phyloP scores from a whole-genome alignment of 2,888 invertebrate species.

The Drosophila anceps region DNA sequence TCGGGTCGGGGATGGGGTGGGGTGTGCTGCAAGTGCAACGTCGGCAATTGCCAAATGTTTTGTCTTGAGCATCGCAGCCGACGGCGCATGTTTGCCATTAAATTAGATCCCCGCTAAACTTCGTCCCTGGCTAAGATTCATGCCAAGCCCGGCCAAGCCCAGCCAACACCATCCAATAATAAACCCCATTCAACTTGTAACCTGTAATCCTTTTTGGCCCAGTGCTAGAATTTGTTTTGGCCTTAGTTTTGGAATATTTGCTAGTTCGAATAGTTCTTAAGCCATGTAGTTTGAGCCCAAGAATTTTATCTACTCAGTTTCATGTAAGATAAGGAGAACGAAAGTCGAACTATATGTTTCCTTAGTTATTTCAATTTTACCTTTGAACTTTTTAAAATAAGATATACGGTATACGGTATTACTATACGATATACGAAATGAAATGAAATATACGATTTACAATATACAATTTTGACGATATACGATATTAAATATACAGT shows the following conservation, averaged over 20 bases:
- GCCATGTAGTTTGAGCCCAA: background rate
- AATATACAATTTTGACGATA: no score
- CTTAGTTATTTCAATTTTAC: background rate
- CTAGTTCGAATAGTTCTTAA: background rate
- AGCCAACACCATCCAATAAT: background rate
- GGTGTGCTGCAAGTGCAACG: constrained; percentile 19
- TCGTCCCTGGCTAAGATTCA: background rate
- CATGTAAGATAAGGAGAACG: background rate
- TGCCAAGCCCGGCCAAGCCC: background rate
- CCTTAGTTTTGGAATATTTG: background rate
- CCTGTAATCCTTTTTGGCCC: background rate
- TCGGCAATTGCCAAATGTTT: constrained; percentile 66
- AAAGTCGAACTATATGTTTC: no score
- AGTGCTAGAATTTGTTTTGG: background rate
- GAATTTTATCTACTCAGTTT: background rate
- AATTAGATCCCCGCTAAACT: constrained; percentile 59
- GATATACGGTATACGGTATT: no score
- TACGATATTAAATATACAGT: background rate
- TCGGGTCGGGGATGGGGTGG: background rate
- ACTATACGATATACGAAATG: no score
- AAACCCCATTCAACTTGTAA: background rate
- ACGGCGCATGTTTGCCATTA: constrained; percentile 66
- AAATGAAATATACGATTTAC: no score
- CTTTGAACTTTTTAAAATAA: background rate
- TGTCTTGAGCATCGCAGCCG: constrained; percentile 45